Evolutionary conservation across 2,113 vertebrate species (phyloP), one percentile per base, ranked within the genome.

Genomic region (Carassius carassius): DNA sequence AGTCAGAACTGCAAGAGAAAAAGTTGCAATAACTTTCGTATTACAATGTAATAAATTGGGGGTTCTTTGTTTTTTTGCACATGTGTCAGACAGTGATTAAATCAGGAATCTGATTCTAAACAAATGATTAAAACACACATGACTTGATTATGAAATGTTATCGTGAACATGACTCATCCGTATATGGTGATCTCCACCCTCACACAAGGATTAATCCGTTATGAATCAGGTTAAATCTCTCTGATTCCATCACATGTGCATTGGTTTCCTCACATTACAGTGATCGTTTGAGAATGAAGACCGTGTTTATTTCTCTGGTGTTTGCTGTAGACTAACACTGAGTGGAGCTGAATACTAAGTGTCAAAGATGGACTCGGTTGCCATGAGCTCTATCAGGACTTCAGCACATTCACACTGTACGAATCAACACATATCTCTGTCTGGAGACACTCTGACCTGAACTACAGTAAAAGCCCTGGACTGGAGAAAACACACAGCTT

Each of bases 321-420:
- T 44, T 44, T 44, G 11, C 6, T 23, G n/a, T 16, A 44, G 56
- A 12, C 6, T 32, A 29, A 78, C 23, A 37, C 41, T 9, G 44
- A 44, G 44, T 44, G 9, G 77, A 44, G 21, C 7, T 63, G 56
- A 79, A 79, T 79, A 62, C 77, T 44, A 79, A 79, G 56, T 25
- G 14, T 79, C 21, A 17, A 25, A 78, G 77, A 60, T 23, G 56
- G 21, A 7, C 35, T 16, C 19, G 6, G 76, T 78, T 78, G 32
- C 76, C 32, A 62, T 78, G 76, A 78, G 12, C 77, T 79, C 77
- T 23, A 62, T 79, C 32, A 62, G 56, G 76, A 62, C 76, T 44
- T 41, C 76, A 23, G 44, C n/a, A n/a, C 49, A 83, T 83, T 62
- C 32, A 58, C n/a, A 41, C 21, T 69, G 47, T 21, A 56, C 41